phyloP scores from a whole-genome alignment of 2,888 invertebrate genomes.

The Hylaea fasciaria region DNA sequence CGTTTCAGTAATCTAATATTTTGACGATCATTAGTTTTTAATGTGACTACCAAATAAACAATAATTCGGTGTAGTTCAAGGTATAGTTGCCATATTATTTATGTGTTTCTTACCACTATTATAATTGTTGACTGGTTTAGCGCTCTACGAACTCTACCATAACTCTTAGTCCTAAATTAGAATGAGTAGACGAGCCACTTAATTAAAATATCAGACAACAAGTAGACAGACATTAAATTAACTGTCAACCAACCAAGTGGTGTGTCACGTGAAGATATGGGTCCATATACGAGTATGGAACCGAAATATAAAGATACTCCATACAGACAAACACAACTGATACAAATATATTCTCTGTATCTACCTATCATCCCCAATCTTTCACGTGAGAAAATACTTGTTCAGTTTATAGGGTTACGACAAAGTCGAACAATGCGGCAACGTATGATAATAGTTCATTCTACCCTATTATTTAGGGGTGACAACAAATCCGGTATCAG shows the following conservation, averaged over 20 bases:
- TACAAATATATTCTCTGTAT: too few species aligned
- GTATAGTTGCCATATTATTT: too few species aligned
- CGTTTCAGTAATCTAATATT: too few species aligned
- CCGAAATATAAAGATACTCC: too few species aligned
- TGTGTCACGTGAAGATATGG: conserved; percentile 29
- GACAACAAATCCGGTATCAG: conserved; percentile 59
- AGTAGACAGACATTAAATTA: conserved; percentile 31
- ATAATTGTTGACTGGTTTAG: too few species aligned
- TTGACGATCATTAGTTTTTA: too few species aligned
- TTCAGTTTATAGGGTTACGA: neutral
- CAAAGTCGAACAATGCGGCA: neutral
- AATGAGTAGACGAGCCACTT: conserved; percentile 13
- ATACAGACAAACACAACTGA: too few species aligned
- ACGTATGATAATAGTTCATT: neutral
- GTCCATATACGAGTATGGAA: neutral
- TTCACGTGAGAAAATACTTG: neutral
- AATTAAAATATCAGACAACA: conserved; percentile 34
- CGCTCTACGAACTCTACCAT: neutral
- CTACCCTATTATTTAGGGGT: conserved; percentile 43
- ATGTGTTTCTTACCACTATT: too few species aligned
- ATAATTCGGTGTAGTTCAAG: too few species aligned
- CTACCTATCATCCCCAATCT: neutral
- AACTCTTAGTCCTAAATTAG: conserved; percentile 13
- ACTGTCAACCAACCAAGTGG: conserved; percentile 27
- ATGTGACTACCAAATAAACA: too few species aligned